phyloP scores from a whole-genome alignment of 2,797 vertebrate species.

The Pseudochromis fuscus region DNA sequence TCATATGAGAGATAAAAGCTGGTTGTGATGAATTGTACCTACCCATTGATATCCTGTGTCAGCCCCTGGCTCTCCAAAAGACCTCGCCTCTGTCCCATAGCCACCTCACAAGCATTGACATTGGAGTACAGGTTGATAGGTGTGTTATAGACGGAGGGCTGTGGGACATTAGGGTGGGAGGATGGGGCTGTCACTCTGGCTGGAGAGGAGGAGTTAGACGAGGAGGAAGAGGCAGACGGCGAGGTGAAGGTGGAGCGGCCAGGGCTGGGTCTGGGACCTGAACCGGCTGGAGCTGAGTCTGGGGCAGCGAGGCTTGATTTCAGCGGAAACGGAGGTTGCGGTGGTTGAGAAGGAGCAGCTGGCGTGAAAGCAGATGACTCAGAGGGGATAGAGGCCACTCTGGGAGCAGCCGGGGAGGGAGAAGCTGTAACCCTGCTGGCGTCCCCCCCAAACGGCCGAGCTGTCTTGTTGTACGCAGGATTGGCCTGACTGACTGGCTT shows the following conservation, averaged over 20 bases:
- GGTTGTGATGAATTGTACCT: slow-evolving; percentile 77
- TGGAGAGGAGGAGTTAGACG: slow-evolving; percentile 84
- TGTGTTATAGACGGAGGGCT: slow-evolving; percentile 89
- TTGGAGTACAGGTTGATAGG: slow-evolving; percentile 88
- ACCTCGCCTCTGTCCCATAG: slow-evolving; percentile 91
- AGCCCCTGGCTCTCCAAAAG: slow-evolving; percentile 89
- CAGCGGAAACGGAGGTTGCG: slow-evolving; percentile 88
- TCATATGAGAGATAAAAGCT: slow-evolving; percentile 3
- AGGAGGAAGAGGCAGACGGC: slow-evolving; percentile 79
- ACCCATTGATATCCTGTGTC: slow-evolving; percentile 93
- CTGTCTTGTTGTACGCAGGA: slow-evolving; percentile 94
- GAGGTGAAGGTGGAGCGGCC: slow-evolving; percentile 78
- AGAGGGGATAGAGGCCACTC: slow-evolving; percentile 94
- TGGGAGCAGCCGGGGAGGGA: slow-evolving; percentile 76
- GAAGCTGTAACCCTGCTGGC: slow-evolving; percentile 41
- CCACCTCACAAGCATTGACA: slow-evolving; percentile 88
- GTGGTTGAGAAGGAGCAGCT: slow-evolving; percentile 84
- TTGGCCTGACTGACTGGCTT: slow-evolving; percentile 79
- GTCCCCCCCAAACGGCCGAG: slow-evolving; percentile 91
- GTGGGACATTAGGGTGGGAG: slow-evolving; percentile 87
- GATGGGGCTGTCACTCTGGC: slow-evolving; percentile 85
- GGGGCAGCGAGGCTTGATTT: slow-evolving; percentile 85
- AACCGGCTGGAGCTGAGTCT: slow-evolving; percentile 67
- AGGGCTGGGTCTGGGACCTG: slow-evolving; percentile 65
- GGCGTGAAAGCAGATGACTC: slow-evolving; percentile 95